These are phyloP conservation scores for Hermetia illucens DNA, from an alignment of 1,140 invertebrate species.

Conservation along the genomic window DNA sequence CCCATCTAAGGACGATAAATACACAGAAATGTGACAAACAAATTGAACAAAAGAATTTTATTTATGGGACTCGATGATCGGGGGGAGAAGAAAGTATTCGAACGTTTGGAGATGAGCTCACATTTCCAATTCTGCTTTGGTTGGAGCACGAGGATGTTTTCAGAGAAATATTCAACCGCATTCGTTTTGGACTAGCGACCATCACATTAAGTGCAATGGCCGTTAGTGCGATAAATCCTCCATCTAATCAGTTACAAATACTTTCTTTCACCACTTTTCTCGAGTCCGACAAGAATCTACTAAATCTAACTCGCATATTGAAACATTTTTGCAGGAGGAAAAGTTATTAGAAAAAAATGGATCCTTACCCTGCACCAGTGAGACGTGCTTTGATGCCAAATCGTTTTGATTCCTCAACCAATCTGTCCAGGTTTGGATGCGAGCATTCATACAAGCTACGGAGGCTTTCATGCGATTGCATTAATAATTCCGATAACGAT, in stretches of 20 bases:
- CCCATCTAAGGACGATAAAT: slow-evolving; percentile 60
- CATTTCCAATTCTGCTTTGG: too few relatives aligned
- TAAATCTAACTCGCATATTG: background rate
- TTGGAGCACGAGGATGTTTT: too few relatives aligned
- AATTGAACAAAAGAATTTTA: too few relatives aligned
- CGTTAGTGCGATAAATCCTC: too few relatives aligned
- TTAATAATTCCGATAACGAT: slow-evolving; percentile 73
- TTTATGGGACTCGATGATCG: too few relatives aligned
- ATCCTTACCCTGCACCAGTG: slow-evolving; percentile 74
- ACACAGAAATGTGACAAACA: slow-evolving; percentile 1
- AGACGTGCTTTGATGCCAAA: slow-evolving; percentile 70
- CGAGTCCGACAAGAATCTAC: background rate
- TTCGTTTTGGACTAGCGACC: too few relatives aligned
- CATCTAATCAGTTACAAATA: too few relatives aligned
- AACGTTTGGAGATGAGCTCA: too few relatives aligned
- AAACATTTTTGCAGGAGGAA: background rate
- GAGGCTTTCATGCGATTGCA: slow-evolving; percentile 74
- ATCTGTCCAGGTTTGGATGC: slow-evolving; percentile 70
- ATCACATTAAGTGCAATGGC: too few relatives aligned
- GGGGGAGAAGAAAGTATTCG: too few relatives aligned
- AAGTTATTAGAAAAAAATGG: slow-evolving; percentile 5
- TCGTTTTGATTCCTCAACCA: slow-evolving; percentile 63
- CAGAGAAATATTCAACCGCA: too few relatives aligned
- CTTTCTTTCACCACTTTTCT: too few relatives aligned
- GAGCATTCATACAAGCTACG: slow-evolving; percentile 86